phyloP scores from a whole-genome alignment of 2,113 vertebrate genomes.

The Zootoca vivipara region DNA sequence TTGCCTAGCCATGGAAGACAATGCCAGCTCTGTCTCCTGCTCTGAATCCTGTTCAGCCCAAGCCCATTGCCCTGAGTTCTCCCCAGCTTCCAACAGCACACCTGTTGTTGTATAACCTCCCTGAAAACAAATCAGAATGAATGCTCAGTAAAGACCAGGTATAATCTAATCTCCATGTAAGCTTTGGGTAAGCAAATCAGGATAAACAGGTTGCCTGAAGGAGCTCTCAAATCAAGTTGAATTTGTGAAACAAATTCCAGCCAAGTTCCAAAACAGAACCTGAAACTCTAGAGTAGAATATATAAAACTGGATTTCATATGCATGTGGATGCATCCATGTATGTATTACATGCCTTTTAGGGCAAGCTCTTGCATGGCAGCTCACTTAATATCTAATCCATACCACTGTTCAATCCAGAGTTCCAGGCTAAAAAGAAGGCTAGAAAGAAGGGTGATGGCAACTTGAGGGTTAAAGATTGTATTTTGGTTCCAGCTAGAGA shows the following conservation, averaged over 20 bases:
- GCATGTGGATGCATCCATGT: too few species aligned
- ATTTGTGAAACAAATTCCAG: background rate
- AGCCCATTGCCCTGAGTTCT: too few species aligned
- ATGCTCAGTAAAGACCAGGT: too few species aligned
- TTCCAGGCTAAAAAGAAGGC: background rate
- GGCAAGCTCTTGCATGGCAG: background rate
- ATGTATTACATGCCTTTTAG: background rate
- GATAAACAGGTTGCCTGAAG: too few species aligned
- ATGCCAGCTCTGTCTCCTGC: too few species aligned
- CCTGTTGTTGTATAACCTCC: too few species aligned
- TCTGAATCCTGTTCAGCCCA: too few species aligned
- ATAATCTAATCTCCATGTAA: too few species aligned
- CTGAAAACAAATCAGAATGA: too few species aligned
- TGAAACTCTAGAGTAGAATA: background rate
- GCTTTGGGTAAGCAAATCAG: too few species aligned
- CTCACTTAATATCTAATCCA: background rate
- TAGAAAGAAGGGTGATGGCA: background rate
- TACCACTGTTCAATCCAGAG: background rate
- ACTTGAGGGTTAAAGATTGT: background rate
- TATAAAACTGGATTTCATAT: background rate
- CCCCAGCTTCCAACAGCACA: too few species aligned
- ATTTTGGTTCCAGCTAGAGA: background rate
- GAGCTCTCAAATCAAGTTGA: background rate
- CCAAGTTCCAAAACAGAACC: background rate
- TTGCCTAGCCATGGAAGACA: too few species aligned